A percentile compares a stretch with the other conserved stretches of the same genome.
phyloP scores from a whole-genome alignment of 2,888 invertebrate species.

The Nymphalis urticae region DNA sequence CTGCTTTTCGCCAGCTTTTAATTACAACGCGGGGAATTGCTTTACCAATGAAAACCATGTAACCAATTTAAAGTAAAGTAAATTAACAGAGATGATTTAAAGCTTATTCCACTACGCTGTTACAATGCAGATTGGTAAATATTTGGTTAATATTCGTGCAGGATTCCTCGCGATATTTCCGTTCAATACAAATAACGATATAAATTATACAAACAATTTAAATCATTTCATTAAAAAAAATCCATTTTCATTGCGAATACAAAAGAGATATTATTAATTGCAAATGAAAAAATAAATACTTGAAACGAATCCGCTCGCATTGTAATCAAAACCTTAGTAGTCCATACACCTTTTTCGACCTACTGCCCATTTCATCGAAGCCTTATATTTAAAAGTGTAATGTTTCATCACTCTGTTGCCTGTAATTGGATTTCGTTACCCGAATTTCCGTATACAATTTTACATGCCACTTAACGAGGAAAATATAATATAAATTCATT shows the following conservation, averaged over 20 bases:
- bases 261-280: neutral
- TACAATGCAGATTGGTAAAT: too few relatives aligned
- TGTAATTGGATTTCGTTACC: slow-evolving; percentile 35
- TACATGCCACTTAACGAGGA: slow-evolving; percentile 25
- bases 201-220: too few relatives aligned
- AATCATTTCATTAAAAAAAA: too few relatives aligned
- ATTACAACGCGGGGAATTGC: slow-evolving; percentile 7
- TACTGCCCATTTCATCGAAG: slow-evolving; percentile 23
- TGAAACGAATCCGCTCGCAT: neutral
- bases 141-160: too few relatives aligned
- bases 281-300: neutral
- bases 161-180: too few relatives aligned
- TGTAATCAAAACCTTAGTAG: neutral
- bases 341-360: slow-evolving; percentile 18
- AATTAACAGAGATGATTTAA: neutral
- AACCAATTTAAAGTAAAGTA: neutral
- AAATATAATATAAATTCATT: slow-evolving; percentile 11
- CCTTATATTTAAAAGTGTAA: slow-evolving; percentile 31
- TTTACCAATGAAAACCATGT: slow-evolving; percentile 3
- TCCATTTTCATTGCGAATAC: neutral
- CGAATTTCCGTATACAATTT: slow-evolving; percentile 34
- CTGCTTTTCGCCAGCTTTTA: slow-evolving; percentile 21
- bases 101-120: too few relatives aligned
- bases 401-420: slow-evolving; percentile 27
- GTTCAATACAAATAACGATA: too few relatives aligned